Evolutionary conservation across 2,797 vertebrate genomes (phyloP), one percentile per base, ranked within the genome.

Genomic region (Acipenser transmontanus): DNA sequence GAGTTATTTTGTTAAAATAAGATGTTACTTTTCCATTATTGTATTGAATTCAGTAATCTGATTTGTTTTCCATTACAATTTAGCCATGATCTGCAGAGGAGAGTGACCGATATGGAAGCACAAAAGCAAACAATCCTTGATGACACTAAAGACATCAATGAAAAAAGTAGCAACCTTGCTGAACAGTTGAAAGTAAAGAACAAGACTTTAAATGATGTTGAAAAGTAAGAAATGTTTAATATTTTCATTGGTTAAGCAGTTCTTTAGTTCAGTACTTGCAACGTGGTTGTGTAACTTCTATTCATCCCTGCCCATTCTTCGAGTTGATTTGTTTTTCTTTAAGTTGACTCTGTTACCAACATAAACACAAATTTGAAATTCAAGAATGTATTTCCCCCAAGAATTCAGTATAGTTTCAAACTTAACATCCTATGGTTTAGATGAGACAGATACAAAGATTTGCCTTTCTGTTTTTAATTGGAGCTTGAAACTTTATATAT

Each of bases 61-160:
- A 54, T 59, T 14, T 73, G 14, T 52, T 2, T 70, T 64, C 71
- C 59, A 63, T 75, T 17, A 17, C 17, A 17, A 17, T 17, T 17
- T 74, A 98, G 96, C 72, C 80, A 93, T 62, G 93, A 98, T 75
- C 80, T 98, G 1, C 92, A 94, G 77, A 94, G 93, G 72, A 86
- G 82, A 71, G 77, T 91, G 71, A 80, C 76, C 17, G 90, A 89
- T 66, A 84, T 91, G 74, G 92, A 94, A 72, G 80, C 76, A 52
- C 91, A 99, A 69, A 99, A 95, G 75, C 83, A 88, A 80, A 92
- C 89, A 76, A 92, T 94, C 76, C 80, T 88, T 4, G 91, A 97
- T 78, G 92, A 96, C 73, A 96, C 88, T 0, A 94, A 93, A 81
- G 91, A 91, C 54, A 76, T 98, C 67, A 88, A 88, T 47, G 93